These are phyloP conservation scores for Sterna hirundo DNA, from an alignment of 2,113 vertebrate genomes.

Conservation along the genomic window DNA sequence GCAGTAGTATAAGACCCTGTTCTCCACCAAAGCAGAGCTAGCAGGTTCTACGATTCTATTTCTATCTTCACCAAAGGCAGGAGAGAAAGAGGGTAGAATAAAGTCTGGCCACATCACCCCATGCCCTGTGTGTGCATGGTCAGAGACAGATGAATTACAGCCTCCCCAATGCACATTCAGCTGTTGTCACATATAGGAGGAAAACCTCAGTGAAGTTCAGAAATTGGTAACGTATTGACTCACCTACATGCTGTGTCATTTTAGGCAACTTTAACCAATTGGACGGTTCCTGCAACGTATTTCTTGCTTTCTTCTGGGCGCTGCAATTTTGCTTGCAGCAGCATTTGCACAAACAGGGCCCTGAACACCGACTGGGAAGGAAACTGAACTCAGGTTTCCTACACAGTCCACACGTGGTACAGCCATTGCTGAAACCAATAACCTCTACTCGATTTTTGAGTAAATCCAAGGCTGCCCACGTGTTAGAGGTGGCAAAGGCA, in stretches of 20 bases:
- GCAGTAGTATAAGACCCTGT: background rate
- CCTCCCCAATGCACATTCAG: background rate
- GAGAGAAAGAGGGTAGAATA: background rate
- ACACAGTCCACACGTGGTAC: background rate
- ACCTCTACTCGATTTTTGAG: accelerated
- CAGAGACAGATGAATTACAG: background rate
- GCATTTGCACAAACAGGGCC: background rate
- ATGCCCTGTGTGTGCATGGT: background rate
- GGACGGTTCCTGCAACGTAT: background rate
- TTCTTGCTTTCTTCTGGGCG: background rate
- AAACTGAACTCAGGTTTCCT: background rate
- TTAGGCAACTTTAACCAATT: background rate
- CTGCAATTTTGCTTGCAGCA: background rate
- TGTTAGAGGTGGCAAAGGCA: background rate
- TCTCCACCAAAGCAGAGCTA: background rate
- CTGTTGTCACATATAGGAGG: background rate
- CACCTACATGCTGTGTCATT: background rate
- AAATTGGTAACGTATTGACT: background rate
- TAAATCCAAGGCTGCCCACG: background rate
- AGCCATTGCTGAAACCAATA: background rate
- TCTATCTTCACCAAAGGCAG: background rate
- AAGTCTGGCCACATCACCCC: background rate
- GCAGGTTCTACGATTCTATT: too few relatives aligned
- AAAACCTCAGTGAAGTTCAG: background rate
- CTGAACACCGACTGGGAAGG: background rate